Percentiles rank a stretch among this genome's conserved stretches.
phyloP scores from a whole-genome alignment of 2,888 invertebrate genomes.

The Chymomyza amoena region DNA sequence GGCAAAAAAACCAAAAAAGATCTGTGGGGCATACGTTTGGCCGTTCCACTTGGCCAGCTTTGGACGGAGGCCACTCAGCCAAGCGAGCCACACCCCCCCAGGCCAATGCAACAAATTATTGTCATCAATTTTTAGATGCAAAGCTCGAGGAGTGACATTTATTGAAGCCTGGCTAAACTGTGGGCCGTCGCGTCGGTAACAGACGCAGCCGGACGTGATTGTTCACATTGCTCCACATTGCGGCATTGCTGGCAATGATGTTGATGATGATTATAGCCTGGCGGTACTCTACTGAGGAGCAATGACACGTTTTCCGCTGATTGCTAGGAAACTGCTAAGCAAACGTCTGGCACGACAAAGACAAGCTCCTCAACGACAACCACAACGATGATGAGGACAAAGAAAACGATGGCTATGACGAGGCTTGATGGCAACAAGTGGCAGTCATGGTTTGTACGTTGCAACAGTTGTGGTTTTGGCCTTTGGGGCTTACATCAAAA shows the following conservation, averaged over 20 bases:
- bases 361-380: slow-evolving; percentile 33
- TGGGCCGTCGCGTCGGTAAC: slow-evolving; percentile 30
- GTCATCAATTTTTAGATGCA: slow-evolving; percentile 74
- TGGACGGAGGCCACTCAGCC: slow-evolving; percentile 22
- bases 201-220: slow-evolving; percentile 60
- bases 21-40: slow-evolving; percentile 46
- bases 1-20: slow-evolving; percentile 17
- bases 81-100: slow-evolving; percentile 60
- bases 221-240: slow-evolving; percentile 65
- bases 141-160: slow-evolving; percentile 74
- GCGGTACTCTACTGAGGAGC: slow-evolving; percentile 18
- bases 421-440: background rate
- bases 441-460: background rate
- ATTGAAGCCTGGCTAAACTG: slow-evolving; percentile 66
- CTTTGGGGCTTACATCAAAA: slow-evolving; percentile 24
- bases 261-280: slow-evolving; percentile 66
- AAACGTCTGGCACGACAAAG: slow-evolving; percentile 29
- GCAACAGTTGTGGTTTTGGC: background rate
- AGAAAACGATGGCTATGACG: background rate
- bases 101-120: slow-evolving; percentile 71
- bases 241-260: slow-evolving; percentile 42
- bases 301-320: slow-evolving; percentile 67
- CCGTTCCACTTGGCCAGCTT: background rate
- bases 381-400: slow-evolving; percentile 42
- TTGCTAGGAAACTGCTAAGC: slow-evolving; percentile 59